phyloP scores from a whole-genome alignment of 1,140 invertebrate genomes.

The Tenebrio molitor region DNA sequence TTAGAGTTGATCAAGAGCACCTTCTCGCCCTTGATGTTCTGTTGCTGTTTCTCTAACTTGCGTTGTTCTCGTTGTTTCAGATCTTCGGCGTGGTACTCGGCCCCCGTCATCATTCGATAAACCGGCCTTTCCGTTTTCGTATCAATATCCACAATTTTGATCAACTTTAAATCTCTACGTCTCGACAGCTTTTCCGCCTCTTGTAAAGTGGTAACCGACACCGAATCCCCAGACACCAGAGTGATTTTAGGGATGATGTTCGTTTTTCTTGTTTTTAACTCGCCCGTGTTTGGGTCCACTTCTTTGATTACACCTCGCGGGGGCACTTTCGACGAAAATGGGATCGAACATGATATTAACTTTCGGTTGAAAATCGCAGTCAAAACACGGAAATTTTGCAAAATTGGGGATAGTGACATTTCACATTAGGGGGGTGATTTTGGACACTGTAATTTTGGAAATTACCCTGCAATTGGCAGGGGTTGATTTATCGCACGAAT shows the following conservation, averaged over 20 bases:
- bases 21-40: constrained; percentile 70
- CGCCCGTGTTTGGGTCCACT: constrained; percentile 13
- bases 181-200: constrained; percentile 75
- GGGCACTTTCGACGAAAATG: constrained; percentile 8
- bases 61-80: constrained; percentile 63
- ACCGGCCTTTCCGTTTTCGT: constrained; percentile 73
- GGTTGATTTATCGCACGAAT: no score
- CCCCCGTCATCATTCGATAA: constrained; percentile 71
- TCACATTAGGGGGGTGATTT: no score
- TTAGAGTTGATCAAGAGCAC: constrained; percentile 72
- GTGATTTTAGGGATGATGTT: constrained; percentile 62
- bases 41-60: constrained; percentile 57
- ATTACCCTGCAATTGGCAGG: no score
- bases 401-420: constrained; percentile 6
- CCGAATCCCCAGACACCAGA: constrained; percentile 58
- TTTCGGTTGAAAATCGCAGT: neutral
- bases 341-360: neutral
- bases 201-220: constrained; percentile 63
- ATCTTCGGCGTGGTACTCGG: constrained; percentile 63
- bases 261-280: constrained; percentile 57
- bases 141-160: constrained; percentile 75
- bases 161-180: constrained; percentile 74
- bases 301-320: neutral
- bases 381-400: constrained; percentile 15
- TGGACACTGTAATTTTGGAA: no score